Conservation (phyloP, 2,113 vertebrate genomes). For the Ailurus styani region DNA sequence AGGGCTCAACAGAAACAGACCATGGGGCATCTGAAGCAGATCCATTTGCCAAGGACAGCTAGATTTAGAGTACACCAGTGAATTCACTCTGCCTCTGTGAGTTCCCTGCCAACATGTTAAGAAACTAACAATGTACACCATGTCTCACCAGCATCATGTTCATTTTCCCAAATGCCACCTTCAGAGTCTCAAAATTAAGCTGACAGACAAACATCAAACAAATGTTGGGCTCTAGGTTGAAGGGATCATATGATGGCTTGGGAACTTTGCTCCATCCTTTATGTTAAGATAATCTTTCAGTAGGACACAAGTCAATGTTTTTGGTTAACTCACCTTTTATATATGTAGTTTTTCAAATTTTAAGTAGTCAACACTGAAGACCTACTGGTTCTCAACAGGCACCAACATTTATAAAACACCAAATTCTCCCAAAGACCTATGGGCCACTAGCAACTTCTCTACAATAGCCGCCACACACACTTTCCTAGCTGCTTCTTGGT, state of each 20-base stretch:
- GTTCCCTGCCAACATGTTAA: neutral
- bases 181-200: constrained; percentile 30
- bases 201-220: neutral
- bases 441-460: neutral
- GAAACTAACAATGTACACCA: neutral
- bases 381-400: neutral
- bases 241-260: neutral
- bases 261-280: neutral
- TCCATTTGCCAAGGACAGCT: neutral
- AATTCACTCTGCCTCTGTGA: neutral
- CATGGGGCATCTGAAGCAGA: neutral
- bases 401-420: neutral
- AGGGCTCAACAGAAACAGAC: neutral
- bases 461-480: neutral
- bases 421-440: neutral
- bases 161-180: neutral
- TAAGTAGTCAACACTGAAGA: neutral
- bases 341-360: neutral
- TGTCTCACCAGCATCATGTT: neutral
- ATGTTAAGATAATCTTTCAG: neutral
- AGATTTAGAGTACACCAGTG: neutral
- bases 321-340: neutral
- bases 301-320: neutral
- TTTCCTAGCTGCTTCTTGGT: neutral
- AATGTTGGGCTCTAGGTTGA: neutral